Evolutionary conservation across 2,797 vertebrate species (phyloP), one percentile per base, ranked within the genome.

Genomic region (Etheostoma nigrum): DNA sequence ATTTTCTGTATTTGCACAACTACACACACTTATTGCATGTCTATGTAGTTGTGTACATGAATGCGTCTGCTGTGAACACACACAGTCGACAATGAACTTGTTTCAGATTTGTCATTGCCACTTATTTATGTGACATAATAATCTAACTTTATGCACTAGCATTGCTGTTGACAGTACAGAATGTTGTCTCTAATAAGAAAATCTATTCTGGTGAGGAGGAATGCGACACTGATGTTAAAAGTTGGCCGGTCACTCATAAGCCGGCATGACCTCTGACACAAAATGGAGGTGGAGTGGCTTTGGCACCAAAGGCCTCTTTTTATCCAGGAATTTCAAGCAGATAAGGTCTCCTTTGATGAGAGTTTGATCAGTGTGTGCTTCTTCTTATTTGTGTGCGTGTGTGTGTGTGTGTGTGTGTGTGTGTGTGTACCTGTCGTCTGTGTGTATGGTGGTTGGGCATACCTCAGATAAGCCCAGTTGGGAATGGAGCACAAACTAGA

Each of bases 151-250:
- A 27, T 27, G 27, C 27, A 27, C 27, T 27, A 27, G 27, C 27
- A 27, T 27, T 27, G 27, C 30, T 30, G 87, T 79, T 85, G 92
- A 93, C 90, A 88, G 79, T 67, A 67, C 53, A 81, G 78, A 86
- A 91, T 90, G 87, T 84, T 76, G 78, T 76, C 85, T 90, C 84
- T 91, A 91, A 91, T 93, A 87, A 90, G 86, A 88, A 87, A 87
- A 79, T 85, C 88, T 95, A 93, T 94, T 93, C 90, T 90, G 76
- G 85, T 90, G 68, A 53, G 65, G 68, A 72, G 83, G 92, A 85
- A 89, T 75, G 77, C 76, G 88, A 78, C 79, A 67, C 80, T n/a
- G 60, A 80, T 42, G 42, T 62, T 72, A 55, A 82, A 74, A 75
- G 74, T 75, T 83, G 69, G 63, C 60, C 8, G 15, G 58, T 71